A percentile compares a stretch with the other conserved stretches of the same genome.
phyloP scores from a whole-genome alignment of 2,113 vertebrate genomes.

The Orycteropus afer region DNA sequence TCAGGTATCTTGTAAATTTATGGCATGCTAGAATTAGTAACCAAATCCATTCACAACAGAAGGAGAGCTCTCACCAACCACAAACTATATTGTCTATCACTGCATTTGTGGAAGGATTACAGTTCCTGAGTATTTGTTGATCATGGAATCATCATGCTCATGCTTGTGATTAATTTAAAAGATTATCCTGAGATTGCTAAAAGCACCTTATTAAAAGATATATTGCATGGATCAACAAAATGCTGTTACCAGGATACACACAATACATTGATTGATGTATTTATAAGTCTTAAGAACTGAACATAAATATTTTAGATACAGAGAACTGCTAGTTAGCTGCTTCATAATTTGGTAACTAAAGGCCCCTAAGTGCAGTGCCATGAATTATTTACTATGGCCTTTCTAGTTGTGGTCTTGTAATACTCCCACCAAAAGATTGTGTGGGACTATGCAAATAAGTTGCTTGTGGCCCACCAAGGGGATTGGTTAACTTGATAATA shows the following conservation, averaged over 20 bases:
- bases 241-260: constrained; percentile 18
- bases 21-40: not conserved
- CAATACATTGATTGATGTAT: constrained; percentile 60
- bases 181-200: constrained; percentile 58
- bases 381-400: too few species aligned
- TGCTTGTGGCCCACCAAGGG: too few species aligned
- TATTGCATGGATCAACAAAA: constrained; percentile 34
- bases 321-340: constrained; percentile 49
- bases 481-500: too few species aligned
- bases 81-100: not conserved
- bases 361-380: not conserved
- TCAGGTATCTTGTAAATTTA: not conserved
- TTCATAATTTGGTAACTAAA: constrained; percentile 64
- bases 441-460: too few species aligned
- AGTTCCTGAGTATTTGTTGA: not conserved
- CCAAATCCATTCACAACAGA: not conserved
- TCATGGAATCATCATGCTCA: not conserved
- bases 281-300: constrained; percentile 52
- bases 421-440: too few species aligned
- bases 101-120: not conserved
- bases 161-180: constrained; percentile 67
- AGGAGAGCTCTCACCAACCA: not conserved
- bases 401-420: too few species aligned
- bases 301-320: constrained; percentile 60
- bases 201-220: constrained; percentile 50